Evolutionary conservation across 1,140 invertebrate genomes (phyloP), one percentile per base, ranked within the genome.

Genomic region (Drosophila burlai): DNA sequence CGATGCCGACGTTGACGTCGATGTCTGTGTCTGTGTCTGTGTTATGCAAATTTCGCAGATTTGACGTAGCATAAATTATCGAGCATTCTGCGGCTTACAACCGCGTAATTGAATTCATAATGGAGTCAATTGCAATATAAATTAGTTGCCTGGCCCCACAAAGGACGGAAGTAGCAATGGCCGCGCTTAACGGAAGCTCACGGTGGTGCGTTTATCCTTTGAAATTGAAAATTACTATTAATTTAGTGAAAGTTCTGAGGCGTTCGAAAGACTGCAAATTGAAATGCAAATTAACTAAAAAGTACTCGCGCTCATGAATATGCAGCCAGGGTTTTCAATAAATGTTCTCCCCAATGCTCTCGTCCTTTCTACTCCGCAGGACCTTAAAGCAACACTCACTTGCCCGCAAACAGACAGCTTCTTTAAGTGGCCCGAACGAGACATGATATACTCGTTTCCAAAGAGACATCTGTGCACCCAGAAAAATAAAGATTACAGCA

Each of bases 101-200:
- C 58, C 58, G 59, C 73, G 74, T 79, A 85, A 85, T 85, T 69
- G 62, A 78, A 82, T 79, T 86, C 67, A 74, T 75, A 75, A 66
- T 75, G 45, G 62, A 82, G 67, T 87, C 74, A 76, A 83, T 87
- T 60, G 78, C 66, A 55, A 60, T 62, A 79, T 69, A 72, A 78
- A 79, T 79, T 79, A 71, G 76, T 47, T 42, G 59, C 11, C 34
- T 31, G 24, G 36, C 38, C 24, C 24, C 16, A 24, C 49, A 55
- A 16, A 77, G 54, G 36, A 55, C 74, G 75, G 57, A 77, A 68
- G 74, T 61, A 15, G 58, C 76, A 61, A 76, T 67, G 54, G 57
- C 66, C n/a, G 2, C 9, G 26, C 29, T 42, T 8, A 52, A 38
- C 76, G 75, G 75, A 71, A 63, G 75, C 58, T 43, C 31, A 34